These are phyloP conservation scores for Thamnophis sirtalis DNA, from an alignment of 2,113 vertebrate genomes.

Conservation along the genomic window DNA sequence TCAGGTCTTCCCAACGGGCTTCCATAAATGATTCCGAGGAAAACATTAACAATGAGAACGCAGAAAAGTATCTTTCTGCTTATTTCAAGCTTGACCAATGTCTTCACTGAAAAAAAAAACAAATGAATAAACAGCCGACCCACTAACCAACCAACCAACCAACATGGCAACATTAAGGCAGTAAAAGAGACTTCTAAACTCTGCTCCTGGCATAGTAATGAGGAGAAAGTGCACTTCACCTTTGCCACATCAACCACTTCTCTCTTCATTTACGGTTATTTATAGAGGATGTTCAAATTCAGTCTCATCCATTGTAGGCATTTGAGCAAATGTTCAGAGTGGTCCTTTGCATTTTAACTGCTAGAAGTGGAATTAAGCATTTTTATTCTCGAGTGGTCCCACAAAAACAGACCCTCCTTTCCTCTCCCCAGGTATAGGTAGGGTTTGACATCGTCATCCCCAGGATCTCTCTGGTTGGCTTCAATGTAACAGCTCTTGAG, in stretches of 20 bases:
- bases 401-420: too few species aligned
- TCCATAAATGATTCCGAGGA: neutral
- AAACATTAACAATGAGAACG: neutral
- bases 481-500: neutral
- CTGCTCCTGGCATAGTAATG: neutral
- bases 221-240: neutral
- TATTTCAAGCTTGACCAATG: neutral
- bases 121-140: neutral
- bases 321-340: neutral
- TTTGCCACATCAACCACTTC: neutral
- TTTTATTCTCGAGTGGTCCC: neutral
- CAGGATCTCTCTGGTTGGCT: neutral
- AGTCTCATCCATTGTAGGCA: neutral
- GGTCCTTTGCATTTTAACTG: neutral
- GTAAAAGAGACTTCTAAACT: neutral
- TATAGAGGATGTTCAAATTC: neutral
- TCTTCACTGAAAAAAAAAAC: neutral
- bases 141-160: neutral
- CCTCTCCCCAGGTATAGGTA: too few species aligned
- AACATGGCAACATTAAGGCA: neutral
- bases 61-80: neutral
- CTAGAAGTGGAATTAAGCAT: neutral
- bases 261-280: neutral
- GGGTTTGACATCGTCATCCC: neutral
- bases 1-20: neutral